Evolutionary conservation across 2,797 vertebrate species (phyloP).

Genomic region (Diplodus puntazzo): DNA sequence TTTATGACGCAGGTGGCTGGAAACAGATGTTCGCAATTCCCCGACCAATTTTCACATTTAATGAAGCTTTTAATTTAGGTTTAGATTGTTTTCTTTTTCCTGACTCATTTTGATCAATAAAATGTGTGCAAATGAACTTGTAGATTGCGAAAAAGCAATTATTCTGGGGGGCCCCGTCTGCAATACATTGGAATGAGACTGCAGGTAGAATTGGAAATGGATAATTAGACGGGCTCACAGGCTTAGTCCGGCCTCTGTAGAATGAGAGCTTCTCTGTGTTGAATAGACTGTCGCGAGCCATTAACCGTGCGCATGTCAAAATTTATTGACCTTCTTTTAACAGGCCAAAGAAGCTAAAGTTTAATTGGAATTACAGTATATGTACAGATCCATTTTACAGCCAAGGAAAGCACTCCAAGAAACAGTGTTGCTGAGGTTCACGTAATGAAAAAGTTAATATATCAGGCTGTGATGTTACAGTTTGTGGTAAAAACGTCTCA

Average conservation of each 20-base stretch:
- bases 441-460: constrained; percentile 18
- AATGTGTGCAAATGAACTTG: constrained; percentile 83
- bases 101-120: constrained; percentile 85
- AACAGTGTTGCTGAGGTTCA: neutral
- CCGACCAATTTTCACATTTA: constrained; percentile 87
- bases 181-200: constrained; percentile 77
- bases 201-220: constrained; percentile 77
- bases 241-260: constrained; percentile 49
- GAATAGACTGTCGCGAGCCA: constrained; percentile 53
- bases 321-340: constrained; percentile 38
- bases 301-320: constrained; percentile 58
- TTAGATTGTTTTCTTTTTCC: constrained; percentile 84
- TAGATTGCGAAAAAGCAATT: constrained; percentile 83
- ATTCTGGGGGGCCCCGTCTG: constrained; percentile 70
- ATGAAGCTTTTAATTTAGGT: constrained; percentile 87
- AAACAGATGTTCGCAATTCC: constrained; percentile 88
- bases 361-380: constrained; percentile 44
- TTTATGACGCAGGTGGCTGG: constrained; percentile 73
- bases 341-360: constrained; percentile 33
- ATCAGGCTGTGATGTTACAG: constrained; percentile 11
- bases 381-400: constrained; percentile 6
- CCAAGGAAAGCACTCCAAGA: neutral
- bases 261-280: constrained; percentile 46
- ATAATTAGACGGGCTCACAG: constrained; percentile 69
- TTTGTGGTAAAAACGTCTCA: constrained; percentile 26